Evolutionary conservation across 2,888 invertebrate genomes (phyloP), one percentile per base, ranked within the genome.

Genomic region (Caenorhabditis sp.): DNA sequence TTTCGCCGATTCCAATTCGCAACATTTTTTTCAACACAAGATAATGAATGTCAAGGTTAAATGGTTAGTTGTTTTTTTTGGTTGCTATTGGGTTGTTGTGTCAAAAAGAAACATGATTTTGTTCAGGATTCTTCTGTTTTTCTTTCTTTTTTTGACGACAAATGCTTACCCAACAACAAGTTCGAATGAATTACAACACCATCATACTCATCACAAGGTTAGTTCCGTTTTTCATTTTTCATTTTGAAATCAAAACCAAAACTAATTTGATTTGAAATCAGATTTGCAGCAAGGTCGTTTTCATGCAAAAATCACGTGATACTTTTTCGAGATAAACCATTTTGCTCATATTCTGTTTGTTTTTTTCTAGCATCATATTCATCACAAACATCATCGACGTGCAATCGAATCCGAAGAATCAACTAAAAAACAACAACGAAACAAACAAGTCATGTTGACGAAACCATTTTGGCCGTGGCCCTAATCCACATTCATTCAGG

Each of bases 401-500:
- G 76, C 73, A 60, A 61, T 79, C 19, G 66, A 72, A 51, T 79
- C 79, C 17, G 77, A 79, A 26, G 79, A 79, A 57, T 77, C 77
- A 54, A 63, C 71, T 37, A 74, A 67, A 12, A 74, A 75, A 69
- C 62, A 66, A 12, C 77, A 76, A 19, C 66, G 79, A 24, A 75
- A 79, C 70, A 81, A 81, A 58, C 81, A 82, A 58, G 75, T 82
- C 51, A 82, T 82, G 80, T 67, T 82, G 31, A 80, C 81, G 5
- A 82, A 82, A 68, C 82, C 82, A 53, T 82, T 81, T 64, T 82
- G 82, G 82, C 82, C 82, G 26, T 82, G 82, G 82, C 82, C 82
- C n/a, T 82, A 61, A 78, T 55, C 6, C 6, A 43, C 43, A 36
- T 17, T 43, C 43, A 17, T 2, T 3, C 43, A 43, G 5, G 31